phyloP scores from a whole-genome alignment of 2,888 invertebrate genomes.

The Mesoligia furuncula region DNA sequence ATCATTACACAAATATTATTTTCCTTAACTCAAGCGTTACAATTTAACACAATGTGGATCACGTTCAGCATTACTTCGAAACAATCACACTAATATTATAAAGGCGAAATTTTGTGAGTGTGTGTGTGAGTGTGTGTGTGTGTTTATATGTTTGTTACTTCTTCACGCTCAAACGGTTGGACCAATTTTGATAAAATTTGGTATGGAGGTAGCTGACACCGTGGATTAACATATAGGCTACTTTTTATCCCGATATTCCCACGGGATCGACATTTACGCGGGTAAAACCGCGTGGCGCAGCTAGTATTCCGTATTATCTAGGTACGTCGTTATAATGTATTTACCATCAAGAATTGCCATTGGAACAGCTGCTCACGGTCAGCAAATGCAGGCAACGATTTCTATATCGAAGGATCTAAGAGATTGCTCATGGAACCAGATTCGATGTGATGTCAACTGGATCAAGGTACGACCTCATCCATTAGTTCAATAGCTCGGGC shows the following conservation, averaged over 20 bases:
- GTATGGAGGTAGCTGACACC: too few species aligned
- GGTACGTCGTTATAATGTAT: conserved; percentile 9
- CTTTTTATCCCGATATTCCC: too few species aligned
- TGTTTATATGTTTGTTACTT: too few species aligned
- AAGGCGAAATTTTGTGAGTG: too few species aligned
- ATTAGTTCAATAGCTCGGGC: conserved; percentile 80
- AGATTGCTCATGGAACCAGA: conserved; percentile 74
- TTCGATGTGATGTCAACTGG: conserved; percentile 79
- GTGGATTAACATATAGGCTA: too few species aligned
- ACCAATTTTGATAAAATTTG: too few species aligned
- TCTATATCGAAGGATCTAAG: conserved; percentile 60
- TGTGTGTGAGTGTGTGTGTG: too few species aligned
- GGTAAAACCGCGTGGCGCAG: too few species aligned
- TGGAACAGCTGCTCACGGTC: conserved; percentile 33
- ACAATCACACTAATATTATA: too few species aligned
- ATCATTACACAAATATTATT: conserved; percentile 52
- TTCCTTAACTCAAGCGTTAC: conserved; percentile 47
- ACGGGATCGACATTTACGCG: too few species aligned
- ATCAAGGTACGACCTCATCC: conserved; percentile 84
- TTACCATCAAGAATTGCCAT: conserved; percentile 25
- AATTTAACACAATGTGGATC: conserved; percentile 28
- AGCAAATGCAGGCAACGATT: conserved; percentile 54
- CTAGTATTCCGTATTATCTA: neutral
- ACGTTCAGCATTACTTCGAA: conserved; percentile 15
- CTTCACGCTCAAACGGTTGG: too few species aligned